Conservation (phyloP, 1,140 invertebrate species). For the Euwallacea similis region DNA sequence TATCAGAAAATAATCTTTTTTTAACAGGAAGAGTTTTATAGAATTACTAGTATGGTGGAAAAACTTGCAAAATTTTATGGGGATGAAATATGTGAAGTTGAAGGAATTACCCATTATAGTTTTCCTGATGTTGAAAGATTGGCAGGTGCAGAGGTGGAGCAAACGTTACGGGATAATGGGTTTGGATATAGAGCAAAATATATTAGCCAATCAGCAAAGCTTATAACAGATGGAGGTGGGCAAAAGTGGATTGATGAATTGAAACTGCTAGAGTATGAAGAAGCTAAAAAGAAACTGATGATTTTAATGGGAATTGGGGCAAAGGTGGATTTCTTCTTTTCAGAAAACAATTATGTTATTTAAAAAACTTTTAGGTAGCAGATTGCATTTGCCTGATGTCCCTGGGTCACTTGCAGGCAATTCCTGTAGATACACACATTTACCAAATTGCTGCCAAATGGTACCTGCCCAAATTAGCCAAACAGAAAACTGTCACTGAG, state of each 20-base stretch:
- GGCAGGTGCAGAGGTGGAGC: slow-evolving; percentile 65
- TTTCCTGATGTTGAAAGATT: slow-evolving; percentile 80
- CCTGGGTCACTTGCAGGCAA: slow-evolving; percentile 80
- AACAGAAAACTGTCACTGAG: slow-evolving; percentile 79
- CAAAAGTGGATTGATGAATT: slow-evolving; percentile 72
- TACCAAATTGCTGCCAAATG: slow-evolving; percentile 84
- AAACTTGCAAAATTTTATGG: slow-evolving; percentile 86
- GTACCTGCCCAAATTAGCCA: slow-evolving; percentile 79
- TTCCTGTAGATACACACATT: slow-evolving; percentile 97
- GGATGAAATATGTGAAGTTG: slow-evolving; percentile 66
- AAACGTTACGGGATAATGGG: slow-evolving; percentile 71
- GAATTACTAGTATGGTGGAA: slow-evolving; percentile 90
- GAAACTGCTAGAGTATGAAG: slow-evolving; percentile 67
- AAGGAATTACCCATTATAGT: slow-evolving; percentile 69
- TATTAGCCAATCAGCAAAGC: slow-evolving; percentile 72
- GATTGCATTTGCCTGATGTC: slow-evolving; percentile 99
- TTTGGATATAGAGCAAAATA: slow-evolving; percentile 94
- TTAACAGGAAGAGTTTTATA: slow-evolving; percentile 47
- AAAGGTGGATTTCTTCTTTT: slow-evolving; percentile 63
- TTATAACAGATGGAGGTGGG: slow-evolving; percentile 69
- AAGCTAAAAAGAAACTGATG: slow-evolving; percentile 74
- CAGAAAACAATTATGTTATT: background rate
- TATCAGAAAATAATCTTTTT: background rate
- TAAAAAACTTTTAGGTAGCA: slow-evolving; percentile 70
- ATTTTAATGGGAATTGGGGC: slow-evolving; percentile 83